Base-by-base conservation (phyloP, 53 echinoderm and acorn worm species). In the Luidia sarsii region DNA sequence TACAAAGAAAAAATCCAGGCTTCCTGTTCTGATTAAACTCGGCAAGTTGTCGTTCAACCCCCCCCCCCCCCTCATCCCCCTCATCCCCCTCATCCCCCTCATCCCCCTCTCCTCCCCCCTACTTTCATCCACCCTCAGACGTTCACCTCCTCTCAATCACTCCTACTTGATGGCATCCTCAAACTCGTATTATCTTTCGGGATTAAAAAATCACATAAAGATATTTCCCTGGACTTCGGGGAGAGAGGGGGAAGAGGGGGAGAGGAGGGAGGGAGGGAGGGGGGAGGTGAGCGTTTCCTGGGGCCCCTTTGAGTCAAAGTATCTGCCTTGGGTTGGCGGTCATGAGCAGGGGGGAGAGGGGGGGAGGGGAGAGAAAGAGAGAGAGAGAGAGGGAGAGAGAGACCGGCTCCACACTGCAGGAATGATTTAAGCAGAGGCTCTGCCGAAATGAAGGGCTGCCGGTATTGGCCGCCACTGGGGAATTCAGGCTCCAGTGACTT, bases 201-300 rank as follows among this genome's bases (percentile, higher is more conserved):
- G 72, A 72, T 72, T 72, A 54, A 72, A 72, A 68, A 55, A 55
- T 70, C 52, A 70, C 55, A 72, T 72, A 72, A 54, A 72, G 72
- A 72, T 72, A 53, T 54, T 72, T 72, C 72, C 72, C 55, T 54
- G 54, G 55, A 54, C 55, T 55, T 72, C 38, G 38, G 18, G 54
- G n/a, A n/a, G n/a, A n/a, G n/a, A n/a, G n/a, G n/a, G n/a, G n/a
- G n/a, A n/a, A n/a, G n/a, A n/a, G n/a, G n/a, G n/a, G n/a, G n/a
- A n/a, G n/a, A n/a, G n/a, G n/a, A n/a, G n/a, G n/a, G n/a, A n/a
- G n/a, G n/a, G n/a, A n/a, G n/a, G n/a, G n/a, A n/a, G n/a, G n/a
- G n/a, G n/a, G n/a, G n/a, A 33, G 55, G 72, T 38, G 72, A 54
- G 56, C 14, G 37, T 35, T 54, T 72, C 72, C 72, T 33, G 55